A percentile compares a stretch with the other conserved stretches of the same genome.
These are phyloP conservation scores for Sitta europaea DNA, from an alignment of 2,113 vertebrate species.

Conservation along the genomic window DNA sequence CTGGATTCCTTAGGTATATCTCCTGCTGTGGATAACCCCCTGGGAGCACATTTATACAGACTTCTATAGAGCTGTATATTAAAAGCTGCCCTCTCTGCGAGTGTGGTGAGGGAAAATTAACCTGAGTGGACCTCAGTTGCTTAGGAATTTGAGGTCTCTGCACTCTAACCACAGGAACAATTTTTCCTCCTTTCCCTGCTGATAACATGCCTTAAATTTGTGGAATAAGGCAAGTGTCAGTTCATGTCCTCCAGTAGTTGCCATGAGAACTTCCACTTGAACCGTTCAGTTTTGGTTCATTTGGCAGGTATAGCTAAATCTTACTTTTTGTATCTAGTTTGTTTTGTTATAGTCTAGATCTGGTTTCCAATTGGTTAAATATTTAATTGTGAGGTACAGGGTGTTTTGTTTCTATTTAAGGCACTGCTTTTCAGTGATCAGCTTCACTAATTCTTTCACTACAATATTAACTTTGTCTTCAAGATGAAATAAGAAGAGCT, in stretches of 20 bases:
- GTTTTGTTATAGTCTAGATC: not conserved
- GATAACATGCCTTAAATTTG: not conserved
- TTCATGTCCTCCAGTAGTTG: not conserved
- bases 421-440: not conserved
- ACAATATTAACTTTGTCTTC: not conserved
- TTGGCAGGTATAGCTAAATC: not conserved
- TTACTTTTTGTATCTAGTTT: not conserved
- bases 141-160: not conserved
- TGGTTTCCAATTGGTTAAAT: not conserved
- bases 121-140: not conserved
- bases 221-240: not conserved
- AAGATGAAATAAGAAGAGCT: conserved; percentile 86
- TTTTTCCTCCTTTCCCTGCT: not conserved
- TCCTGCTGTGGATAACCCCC: not conserved
- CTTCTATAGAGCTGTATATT: not conserved
- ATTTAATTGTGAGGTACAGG: not conserved
- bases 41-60: not conserved
- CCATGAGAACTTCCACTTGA: not conserved
- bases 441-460: not conserved
- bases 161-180: not conserved
- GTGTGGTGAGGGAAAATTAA: not conserved
- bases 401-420: not conserved
- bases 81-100: not conserved
- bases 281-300: not conserved
- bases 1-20: not conserved